Evolutionary conservation across 2,113 vertebrate genomes (phyloP), one percentile per base, ranked within the genome.

Genomic region (Asarcornis scutulata): DNA sequence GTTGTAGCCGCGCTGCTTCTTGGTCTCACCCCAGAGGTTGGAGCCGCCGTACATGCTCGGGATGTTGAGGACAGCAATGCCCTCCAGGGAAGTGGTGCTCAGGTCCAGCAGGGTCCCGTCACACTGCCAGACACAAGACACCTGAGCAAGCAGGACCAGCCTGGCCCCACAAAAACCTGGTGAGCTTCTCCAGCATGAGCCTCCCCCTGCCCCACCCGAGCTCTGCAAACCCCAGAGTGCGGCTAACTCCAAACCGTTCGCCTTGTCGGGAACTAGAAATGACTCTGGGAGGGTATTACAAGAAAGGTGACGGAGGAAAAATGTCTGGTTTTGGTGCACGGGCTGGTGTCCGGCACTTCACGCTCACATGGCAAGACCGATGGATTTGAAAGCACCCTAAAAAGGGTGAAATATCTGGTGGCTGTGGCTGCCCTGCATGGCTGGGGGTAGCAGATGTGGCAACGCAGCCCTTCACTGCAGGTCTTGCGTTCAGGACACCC

Each of bases 31-130:
- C 99, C 99, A 99, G 86, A 99, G 98, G 93, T 99, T 99, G 97
- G 99, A 99, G 89, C 99, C 99, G 0, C 99, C 99, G 1, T 99
- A 99, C 99, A 99, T 99, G 98, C 99, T 99, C 97, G 99, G 99
- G 97, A 99, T 99, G 98, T 99, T 99, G 95, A 99, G 99, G 81
- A 99, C 96, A 1, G 99, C 99, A 2, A 99, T 99, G 91, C 99
- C 99, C 96, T 99, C 99, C 74, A 99, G 97, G 74, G 99, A 99
- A 0, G 98, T 97, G 92, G 96, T 99, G 97, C 98, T 99, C 95
- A 99, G 98, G 97, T 99, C 99, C 48, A 99, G 95, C 58, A 98
- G 97, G 86, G 98, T 98, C 29, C 99, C 99, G 0, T 99, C 99
- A 5, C 99, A 99, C 99, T 99, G 97, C 10, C 13, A 2, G 84